These are phyloP conservation scores for Philopedon plagiatum DNA, from an alignment of 2,888 invertebrate species.

Conservation along the genomic window DNA sequence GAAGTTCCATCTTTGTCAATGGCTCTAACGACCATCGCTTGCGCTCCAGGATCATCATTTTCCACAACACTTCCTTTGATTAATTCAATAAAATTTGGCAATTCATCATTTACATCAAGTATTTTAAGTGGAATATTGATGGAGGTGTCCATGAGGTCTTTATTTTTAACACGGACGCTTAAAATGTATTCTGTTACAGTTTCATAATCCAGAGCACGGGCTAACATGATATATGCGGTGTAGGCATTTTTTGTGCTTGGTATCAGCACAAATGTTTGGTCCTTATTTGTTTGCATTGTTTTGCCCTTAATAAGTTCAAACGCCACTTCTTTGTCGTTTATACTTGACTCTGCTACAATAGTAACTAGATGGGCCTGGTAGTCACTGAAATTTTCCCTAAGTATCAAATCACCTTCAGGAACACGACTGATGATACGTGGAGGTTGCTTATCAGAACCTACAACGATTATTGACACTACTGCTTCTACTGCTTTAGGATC, in stretches of 20 bases:
- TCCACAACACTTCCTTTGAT: slow-evolving; percentile 87
- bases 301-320: slow-evolving; percentile 87
- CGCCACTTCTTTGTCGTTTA: slow-evolving; percentile 80
- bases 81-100: slow-evolving; percentile 87
- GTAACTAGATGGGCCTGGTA: slow-evolving; percentile 71
- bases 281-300: slow-evolving; percentile 89
- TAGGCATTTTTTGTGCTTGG: slow-evolving; percentile 76
- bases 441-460: slow-evolving; percentile 89
- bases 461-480: slow-evolving; percentile 86
- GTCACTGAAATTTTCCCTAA: slow-evolving; percentile 83
- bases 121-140: slow-evolving; percentile 84
- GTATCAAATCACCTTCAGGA: slow-evolving; percentile 70
- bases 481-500: slow-evolving; percentile 77
- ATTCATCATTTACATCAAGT: slow-evolving; percentile 92
- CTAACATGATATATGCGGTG: slow-evolving; percentile 82
- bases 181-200: slow-evolving; percentile 86
- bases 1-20: slow-evolving; percentile 89
- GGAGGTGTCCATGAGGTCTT: slow-evolving; percentile 84
- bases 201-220: slow-evolving; percentile 86
- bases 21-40: slow-evolving; percentile 83
- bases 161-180: slow-evolving; percentile 87
- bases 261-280: slow-evolving; percentile 78
- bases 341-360: slow-evolving; percentile 83
- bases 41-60: slow-evolving; percentile 86
- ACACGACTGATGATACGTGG: slow-evolving; percentile 80